Base-by-base conservation (phyloP, 2,797 vertebrate species). In the Sebastes hubbsi region DNA sequence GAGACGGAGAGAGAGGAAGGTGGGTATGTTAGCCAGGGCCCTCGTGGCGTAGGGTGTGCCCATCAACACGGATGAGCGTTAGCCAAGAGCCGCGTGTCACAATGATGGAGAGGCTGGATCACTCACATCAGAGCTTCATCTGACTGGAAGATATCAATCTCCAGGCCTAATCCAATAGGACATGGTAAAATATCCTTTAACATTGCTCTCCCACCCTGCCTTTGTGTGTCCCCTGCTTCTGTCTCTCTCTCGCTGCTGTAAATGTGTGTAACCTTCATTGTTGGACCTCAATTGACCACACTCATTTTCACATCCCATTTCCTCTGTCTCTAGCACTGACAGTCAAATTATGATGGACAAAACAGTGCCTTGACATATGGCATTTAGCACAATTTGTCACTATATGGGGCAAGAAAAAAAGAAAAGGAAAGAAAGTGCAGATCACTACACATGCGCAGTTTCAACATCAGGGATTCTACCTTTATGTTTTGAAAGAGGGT, bases 71-170 rank as follows among this genome's bases (percentile, higher is more conserved):
- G 93, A 96, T 96, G 95, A 96, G 90, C 85, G 93, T 95, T 95
- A 96, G 94, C 95, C 94, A 89, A 5, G 81, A 96, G 92, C 88
- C 24, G 83, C 91, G 90, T 95, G 97, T 97, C 96, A 97, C 94
- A 94, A 91, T 87, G 92, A 95, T 85, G 87, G 93, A 96, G 89
- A 20, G 90, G 89, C 88, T 76, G 64, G 94, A 96, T 97, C 95
- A 96, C 93, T 97, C 95, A 94, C 42, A 82, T 90, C 92, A 93
- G 92, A 83, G 93, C 89, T 91, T 92, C 93, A 94, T 94, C 92
- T 95, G 91, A 96, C 95, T 96, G 94, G 92, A 96, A 96, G 93
- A 94, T 93, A 96, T 95, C 96, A 94, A 94, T 96, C 96, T 95
- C 92, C 60, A 52, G 88, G 88, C 83, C 56, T 95, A 92, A 95